Evolutionary conservation across 2,797 vertebrate genomes (phyloP).

Genomic region (Scarus forsteni): DNA sequence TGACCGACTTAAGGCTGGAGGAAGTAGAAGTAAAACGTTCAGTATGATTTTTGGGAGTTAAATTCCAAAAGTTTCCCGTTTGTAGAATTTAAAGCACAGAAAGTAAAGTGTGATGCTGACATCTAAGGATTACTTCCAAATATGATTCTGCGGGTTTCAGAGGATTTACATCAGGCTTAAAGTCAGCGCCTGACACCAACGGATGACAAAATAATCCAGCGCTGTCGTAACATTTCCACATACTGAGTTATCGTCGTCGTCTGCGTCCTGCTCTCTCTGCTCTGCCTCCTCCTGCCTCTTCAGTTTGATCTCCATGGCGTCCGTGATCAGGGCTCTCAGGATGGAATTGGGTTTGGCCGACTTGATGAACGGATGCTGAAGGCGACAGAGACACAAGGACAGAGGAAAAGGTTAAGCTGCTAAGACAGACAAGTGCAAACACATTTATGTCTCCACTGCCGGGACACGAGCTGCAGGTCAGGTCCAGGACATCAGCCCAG

Average conservation of each 20-base stretch:
- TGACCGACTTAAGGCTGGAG: no score
- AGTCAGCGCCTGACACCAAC: not conserved
- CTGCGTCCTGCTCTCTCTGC: constrained; percentile 91
- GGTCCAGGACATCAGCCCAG: not conserved
- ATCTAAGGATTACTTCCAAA: not conserved
- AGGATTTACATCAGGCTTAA: not conserved
- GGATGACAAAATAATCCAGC: not conserved
- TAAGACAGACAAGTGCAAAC: not conserved
- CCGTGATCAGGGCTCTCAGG: constrained; percentile 90
- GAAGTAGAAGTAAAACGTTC: no score
- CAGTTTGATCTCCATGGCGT: constrained; percentile 94
- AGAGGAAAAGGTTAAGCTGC: not conserved
- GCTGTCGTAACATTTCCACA: accelerated
- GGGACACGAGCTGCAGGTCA: not conserved
- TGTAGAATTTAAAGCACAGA: not conserved
- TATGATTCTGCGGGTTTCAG: not conserved
- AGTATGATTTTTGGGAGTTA: not conserved
- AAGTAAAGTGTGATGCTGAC: not conserved
- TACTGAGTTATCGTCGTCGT: constrained; percentile 95
- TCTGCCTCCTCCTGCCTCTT: constrained; percentile 90
- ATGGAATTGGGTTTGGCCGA: constrained; percentile 91
- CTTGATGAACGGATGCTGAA: constrained; percentile 92
- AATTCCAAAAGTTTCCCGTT: not conserved
- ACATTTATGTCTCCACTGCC: not conserved
- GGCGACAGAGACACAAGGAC: not conserved